Evolutionary conservation across 92 coral and sea anemone species (phyloP).

Genomic region (Zoanthus solanderi): DNA sequence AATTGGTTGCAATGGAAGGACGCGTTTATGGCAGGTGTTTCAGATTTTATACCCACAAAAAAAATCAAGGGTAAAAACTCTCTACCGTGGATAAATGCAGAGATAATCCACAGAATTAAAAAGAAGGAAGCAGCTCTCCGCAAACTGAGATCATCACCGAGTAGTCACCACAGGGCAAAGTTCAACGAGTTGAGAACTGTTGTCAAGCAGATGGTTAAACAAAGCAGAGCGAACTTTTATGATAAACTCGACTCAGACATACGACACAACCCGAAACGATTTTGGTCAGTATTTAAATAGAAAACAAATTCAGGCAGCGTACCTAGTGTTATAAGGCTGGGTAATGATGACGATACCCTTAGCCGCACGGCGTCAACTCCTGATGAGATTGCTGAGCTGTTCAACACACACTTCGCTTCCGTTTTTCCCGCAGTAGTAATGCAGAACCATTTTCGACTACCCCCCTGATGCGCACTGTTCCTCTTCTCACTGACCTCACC

Average conservation of each 20-base stretch:
- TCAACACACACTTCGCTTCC: slow-evolving; percentile 40
- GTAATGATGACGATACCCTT: slow-evolving; percentile 17
- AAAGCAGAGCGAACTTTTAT: slow-evolving; percentile 16
- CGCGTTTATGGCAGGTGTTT: slow-evolving; percentile 52
- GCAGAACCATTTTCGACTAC: slow-evolving; percentile 21
- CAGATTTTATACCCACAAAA: slow-evolving; percentile 62
- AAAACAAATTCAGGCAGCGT: slow-evolving; percentile 31
- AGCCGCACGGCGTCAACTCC: slow-evolving; percentile 36
- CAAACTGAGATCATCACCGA: slow-evolving; percentile 18
- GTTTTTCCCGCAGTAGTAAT: slow-evolving; percentile 5
- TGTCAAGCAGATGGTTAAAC: slow-evolving; percentile 22
- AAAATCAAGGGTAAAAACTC: slow-evolving; percentile 51
- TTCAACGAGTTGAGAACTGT: slow-evolving; percentile 20
- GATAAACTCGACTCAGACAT: slow-evolving; percentile 24
- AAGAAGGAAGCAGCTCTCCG: slow-evolving; percentile 44
- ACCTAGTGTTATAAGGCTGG: slow-evolving; percentile 9
- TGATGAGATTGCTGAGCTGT: slow-evolving; percentile 43
- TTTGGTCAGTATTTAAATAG: slow-evolving; percentile 39
- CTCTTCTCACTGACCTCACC: slow-evolving; percentile 17
- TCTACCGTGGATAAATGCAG: slow-evolving; percentile 48
- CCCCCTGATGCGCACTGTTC: not conserved
- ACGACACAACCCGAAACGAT: slow-evolving; percentile 20
- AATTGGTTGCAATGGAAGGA: slow-evolving; percentile 7
- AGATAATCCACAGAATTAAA: slow-evolving; percentile 37
- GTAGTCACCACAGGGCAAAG: slow-evolving; percentile 3